Evolutionary conservation across 2,113 vertebrate genomes (phyloP).

Genomic region (Amblyornis subalaris): DNA sequence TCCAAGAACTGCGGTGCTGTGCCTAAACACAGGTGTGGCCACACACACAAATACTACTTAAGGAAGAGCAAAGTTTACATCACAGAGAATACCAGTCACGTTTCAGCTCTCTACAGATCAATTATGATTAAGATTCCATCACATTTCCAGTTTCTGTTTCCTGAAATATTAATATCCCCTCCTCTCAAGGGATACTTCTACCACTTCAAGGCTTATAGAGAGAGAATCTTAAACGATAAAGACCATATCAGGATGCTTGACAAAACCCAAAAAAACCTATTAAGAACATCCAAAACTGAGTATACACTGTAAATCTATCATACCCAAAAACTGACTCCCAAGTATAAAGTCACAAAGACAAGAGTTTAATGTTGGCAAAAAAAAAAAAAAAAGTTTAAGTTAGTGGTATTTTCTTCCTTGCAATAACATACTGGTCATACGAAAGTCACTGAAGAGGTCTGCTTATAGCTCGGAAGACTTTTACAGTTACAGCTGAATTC

Average conservation of each 20-base stretch:
- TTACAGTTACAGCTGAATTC: constrained; percentile 46
- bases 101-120: background rate
- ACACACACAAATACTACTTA: background rate
- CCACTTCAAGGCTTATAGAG: background rate
- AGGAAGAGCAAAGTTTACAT: background rate
- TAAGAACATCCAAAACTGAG: background rate
- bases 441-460: constrained; percentile 49
- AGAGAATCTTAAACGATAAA: background rate
- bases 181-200: background rate
- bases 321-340: constrained; percentile 36
- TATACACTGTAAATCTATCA: background rate
- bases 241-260: background rate
- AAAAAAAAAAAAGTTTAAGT: constrained; percentile 31
- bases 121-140: background rate
- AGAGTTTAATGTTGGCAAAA: constrained; percentile 46
- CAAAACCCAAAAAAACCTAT: background rate
- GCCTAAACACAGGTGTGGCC: background rate
- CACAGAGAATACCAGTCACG: background rate
- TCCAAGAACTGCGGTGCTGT: background rate
- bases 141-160: background rate
- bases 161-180: background rate
- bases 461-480: constrained; percentile 56
- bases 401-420: constrained; percentile 56
- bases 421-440: constrained; percentile 45
- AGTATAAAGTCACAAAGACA: constrained; percentile 51